Percentiles rank a stretch among this genome's conserved stretches.
Conservation (phyloP, 2,797 vertebrate genomes). For the Sebastes itinus region DNA sequence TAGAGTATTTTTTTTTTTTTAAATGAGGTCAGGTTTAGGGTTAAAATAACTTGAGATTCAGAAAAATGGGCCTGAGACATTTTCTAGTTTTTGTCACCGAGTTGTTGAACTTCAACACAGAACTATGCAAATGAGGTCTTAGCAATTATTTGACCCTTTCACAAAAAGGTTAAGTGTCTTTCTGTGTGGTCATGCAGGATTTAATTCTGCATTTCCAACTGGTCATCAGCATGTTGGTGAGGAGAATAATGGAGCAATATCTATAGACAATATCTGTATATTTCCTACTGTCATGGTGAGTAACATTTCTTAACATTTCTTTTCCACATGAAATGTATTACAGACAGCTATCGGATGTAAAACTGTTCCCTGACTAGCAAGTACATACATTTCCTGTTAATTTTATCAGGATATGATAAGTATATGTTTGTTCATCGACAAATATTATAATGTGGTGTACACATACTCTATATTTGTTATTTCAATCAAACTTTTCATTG, state of each 20-base stretch:
- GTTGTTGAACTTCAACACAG: neutral
- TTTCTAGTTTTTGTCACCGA: neutral
- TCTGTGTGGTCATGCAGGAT: neutral
- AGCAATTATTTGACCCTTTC: neutral
- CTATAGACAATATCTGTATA: neutral
- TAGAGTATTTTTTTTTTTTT: neutral
- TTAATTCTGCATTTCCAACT: neutral
- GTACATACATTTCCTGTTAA: neutral
- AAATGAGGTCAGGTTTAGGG: neutral
- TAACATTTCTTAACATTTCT: neutral
- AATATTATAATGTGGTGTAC: no score
- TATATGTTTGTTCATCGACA: no score
- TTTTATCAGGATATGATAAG: no score
- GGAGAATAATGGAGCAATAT: neutral
- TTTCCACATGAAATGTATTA: neutral
- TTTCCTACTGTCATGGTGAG: neutral
- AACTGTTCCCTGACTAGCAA: neutral
- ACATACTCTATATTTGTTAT: no score
- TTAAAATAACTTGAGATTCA: neutral
- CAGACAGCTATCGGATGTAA: neutral
- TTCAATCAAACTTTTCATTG: no score
- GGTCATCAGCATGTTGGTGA: neutral
- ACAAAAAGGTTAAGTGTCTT: constrained; percentile 1
- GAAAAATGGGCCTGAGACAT: neutral
- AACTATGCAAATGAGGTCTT: neutral